Evolutionary conservation across 2,797 vertebrate species (phyloP).

Genomic region (Falco concolor): DNA sequence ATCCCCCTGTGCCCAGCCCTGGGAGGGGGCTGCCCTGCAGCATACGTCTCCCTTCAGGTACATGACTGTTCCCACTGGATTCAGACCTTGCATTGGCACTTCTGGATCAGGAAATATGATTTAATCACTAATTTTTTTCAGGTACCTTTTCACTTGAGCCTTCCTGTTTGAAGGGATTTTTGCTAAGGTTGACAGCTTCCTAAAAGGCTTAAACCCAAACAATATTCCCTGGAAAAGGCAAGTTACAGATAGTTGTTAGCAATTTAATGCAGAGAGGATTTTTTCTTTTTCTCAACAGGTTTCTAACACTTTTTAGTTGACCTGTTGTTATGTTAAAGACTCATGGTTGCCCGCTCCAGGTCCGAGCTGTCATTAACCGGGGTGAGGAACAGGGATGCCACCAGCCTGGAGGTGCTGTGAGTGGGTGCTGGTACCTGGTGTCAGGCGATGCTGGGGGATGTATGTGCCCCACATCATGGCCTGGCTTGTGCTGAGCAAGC

Average conservation of each 20-base stretch:
- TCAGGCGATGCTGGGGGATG: not conserved
- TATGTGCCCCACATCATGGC: rapidly evolving
- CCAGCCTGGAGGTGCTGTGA: not conserved
- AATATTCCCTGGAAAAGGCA: not conserved
- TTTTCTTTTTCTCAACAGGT: not conserved
- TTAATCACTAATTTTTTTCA: not conserved
- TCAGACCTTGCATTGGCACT: not conserved
- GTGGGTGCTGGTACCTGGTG: not conserved
- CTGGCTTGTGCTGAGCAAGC: not conserved
- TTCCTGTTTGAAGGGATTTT: not conserved
- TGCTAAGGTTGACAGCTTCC: not conserved
- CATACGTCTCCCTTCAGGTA: not conserved
- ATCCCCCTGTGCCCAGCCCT: rapidly evolving
- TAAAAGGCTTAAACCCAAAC: not conserved
- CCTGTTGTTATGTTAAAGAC: not conserved
- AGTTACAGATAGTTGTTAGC: not conserved
- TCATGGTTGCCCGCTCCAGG: not conserved
- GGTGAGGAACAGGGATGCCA: not conserved
- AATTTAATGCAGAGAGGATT: not conserved
- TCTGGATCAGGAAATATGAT: not conserved
- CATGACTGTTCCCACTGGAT: not conserved
- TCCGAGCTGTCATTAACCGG: rapidly evolving
- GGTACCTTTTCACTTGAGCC: not conserved
- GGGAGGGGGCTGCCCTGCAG: not conserved
- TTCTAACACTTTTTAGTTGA: not conserved